Base-by-base conservation (phyloP, 2,113 vertebrate species). In the Procavia capensis region DNA sequence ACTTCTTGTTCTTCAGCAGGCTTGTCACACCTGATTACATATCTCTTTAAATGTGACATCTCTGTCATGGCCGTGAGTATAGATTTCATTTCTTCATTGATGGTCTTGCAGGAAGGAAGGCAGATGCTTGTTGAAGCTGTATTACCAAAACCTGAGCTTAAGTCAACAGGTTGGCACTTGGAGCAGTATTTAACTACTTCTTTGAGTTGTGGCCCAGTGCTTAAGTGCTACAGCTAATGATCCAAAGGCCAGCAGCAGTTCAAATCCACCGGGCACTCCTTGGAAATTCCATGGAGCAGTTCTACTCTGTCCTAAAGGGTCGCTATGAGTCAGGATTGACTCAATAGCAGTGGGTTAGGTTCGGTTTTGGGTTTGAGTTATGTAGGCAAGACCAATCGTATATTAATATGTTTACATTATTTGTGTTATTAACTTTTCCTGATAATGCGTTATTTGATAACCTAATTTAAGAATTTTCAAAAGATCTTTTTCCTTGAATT, bases 11-110 rank as follows among this genome's bases (percentile, higher is more conserved):
- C 54, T 70, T 66, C 25, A 90, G 57, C 36, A n/a, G 45, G 0
- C 27, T 75, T 85, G 13, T 95, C 79, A 7, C 43, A 1, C 41
- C 54, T 88, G 45, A 63, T 95, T 94, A 63, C 82, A 92, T 82
- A 79, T 95, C 25, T 16, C 79, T 86, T 94, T 83, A 82, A 80
- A 76, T 75, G 57, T 75, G 61, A 45, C 25, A 61, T 80, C 78
- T 80, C 34, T 72, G 50, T 17, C 47, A 70, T 31, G 22, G 70
- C 68, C 57, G 19, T 57, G 54, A n/a, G 54, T 82, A 75, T 43
- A 63, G 47, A 63, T 78, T 78, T 54, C 29, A 63, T 34, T 95
- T 85, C 83, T 50, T 36, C 72, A 82, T 11, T 87, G 72, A 72
- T 17, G 4, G 66, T 76, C 19, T 57, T 5, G 16, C 83, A 34